Conservation (phyloP, 2,888 invertebrate genomes). For the Chalcis sispes region DNA sequence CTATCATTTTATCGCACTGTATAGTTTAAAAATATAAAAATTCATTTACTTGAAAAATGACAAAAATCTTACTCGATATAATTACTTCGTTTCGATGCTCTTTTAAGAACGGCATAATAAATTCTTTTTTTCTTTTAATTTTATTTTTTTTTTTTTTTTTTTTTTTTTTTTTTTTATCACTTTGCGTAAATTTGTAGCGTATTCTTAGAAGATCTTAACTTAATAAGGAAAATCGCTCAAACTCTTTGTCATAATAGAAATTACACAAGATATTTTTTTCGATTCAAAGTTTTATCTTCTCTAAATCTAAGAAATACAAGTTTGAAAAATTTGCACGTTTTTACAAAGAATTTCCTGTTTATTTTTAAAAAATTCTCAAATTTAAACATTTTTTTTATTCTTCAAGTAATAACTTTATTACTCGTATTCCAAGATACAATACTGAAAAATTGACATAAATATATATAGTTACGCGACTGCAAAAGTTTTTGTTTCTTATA, state of each 20-base stretch:
- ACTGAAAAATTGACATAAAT: conserved; percentile 56
- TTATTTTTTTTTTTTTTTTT: conserved; percentile 17
- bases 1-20: conserved; percentile 51
- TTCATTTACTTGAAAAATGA: conserved; percentile 53
- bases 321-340: conserved; percentile 38
- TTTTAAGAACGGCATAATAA: conserved; percentile 56
- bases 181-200: conserved; percentile 38
- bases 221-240: background rate
- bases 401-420: conserved; percentile 38
- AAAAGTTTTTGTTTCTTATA: background rate
- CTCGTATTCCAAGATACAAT: conserved; percentile 54
- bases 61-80: conserved; percentile 52
- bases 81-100: conserved; percentile 57
- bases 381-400: conserved; percentile 27
- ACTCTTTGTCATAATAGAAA: background rate
- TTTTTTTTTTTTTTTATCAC: conserved; percentile 41
- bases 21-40: conserved; percentile 59
- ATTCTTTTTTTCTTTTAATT: conserved; percentile 43
- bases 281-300: conserved; percentile 8
- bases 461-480: conserved; percentile 27
- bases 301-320: conserved; percentile 39
- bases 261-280: conserved; percentile 1
- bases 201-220: conserved; percentile 1
- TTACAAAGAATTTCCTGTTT: conserved; percentile 16
- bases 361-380: conserved; percentile 22